phyloP scores from a whole-genome alignment of 1,140 invertebrate genomes.

The Drosophila setifemur region DNA sequence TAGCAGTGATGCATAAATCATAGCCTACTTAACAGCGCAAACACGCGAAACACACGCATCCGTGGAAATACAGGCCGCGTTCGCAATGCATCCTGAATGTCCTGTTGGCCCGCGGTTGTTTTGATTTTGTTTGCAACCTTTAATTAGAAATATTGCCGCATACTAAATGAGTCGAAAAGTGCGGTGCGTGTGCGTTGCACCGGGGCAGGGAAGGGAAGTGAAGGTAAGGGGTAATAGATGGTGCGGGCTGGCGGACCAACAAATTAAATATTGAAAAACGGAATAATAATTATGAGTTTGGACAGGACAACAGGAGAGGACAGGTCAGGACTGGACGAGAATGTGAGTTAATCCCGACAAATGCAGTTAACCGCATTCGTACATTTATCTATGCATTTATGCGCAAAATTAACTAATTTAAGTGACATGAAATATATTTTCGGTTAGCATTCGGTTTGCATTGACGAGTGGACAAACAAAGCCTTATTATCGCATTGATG shows the following conservation, averaged over 20 bases:
- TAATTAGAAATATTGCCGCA: constrained; percentile 79
- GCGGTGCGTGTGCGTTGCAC: constrained; percentile 3
- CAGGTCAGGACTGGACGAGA: neutral
- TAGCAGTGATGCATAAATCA: constrained; percentile 76
- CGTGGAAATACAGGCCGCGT: neutral
- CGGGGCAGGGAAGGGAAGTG: too few relatives aligned
- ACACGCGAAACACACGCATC: constrained; percentile 7
- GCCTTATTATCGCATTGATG: constrained; percentile 26
- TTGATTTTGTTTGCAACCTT: constrained; percentile 78
- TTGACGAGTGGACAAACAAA: constrained; percentile 39
- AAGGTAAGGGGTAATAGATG: neutral
- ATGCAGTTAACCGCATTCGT: constrained; percentile 43
- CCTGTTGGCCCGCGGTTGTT: constrained; percentile 68
- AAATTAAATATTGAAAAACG: constrained; percentile 77
- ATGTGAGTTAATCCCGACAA: constrained; percentile 19
- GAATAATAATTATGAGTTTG: constrained; percentile 67
- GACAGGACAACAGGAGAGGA: too few relatives aligned
- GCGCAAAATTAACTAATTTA: constrained; percentile 75
- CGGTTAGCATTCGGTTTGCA: constrained; percentile 51
- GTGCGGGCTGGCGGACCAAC: constrained; percentile 21
- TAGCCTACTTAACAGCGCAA: constrained; percentile 69
- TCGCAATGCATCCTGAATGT: constrained; percentile 29
- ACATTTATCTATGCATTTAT: constrained; percentile 71
- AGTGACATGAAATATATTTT: constrained; percentile 72
- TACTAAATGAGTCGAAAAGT: constrained; percentile 65